Evolutionary conservation across 2,797 vertebrate genomes (phyloP).

Genomic region (Gouania willdenowi): DNA sequence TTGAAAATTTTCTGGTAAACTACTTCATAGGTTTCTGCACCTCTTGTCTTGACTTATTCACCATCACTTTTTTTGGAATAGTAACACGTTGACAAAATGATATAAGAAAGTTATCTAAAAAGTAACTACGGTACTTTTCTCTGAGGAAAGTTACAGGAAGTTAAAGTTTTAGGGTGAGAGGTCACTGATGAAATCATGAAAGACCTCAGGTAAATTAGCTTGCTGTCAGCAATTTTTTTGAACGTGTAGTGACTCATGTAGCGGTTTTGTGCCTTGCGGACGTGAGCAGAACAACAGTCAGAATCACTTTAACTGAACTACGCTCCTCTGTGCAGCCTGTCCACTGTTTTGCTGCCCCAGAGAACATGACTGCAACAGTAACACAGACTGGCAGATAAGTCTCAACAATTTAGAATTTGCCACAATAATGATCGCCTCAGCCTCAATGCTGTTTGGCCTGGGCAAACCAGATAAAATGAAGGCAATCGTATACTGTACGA

Average conservation of each 20-base stretch:
- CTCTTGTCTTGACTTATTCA: too few species aligned
- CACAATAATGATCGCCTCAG: constrained; percentile 41
- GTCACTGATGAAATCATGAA: constrained; percentile 41
- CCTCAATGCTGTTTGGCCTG: constrained; percentile 19
- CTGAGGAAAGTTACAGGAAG: constrained; percentile 20
- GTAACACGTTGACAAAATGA: too few species aligned
- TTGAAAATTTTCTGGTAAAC: too few species aligned
- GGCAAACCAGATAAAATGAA: constrained; percentile 13
- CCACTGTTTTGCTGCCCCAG: constrained; percentile 38
- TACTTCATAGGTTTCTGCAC: too few species aligned
- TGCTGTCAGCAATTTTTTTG: constrained; percentile 29
- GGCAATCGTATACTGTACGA: constrained; percentile 14
- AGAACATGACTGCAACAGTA: constrained; percentile 39
- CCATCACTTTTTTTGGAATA: too few species aligned
- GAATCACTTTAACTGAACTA: constrained; percentile 43
- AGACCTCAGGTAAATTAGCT: constrained; percentile 32
- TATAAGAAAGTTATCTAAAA: too few species aligned
- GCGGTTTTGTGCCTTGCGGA: constrained; percentile 47
- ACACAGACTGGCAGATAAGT: constrained; percentile 62
- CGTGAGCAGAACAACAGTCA: constrained; percentile 40
- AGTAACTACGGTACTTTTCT: too few species aligned
- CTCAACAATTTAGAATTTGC: constrained; percentile 60
- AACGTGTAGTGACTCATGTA: constrained; percentile 51
- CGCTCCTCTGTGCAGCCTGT: constrained; percentile 24
- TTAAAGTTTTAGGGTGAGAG: constrained; percentile 14